These are phyloP conservation scores for Melanchra persicariae DNA, from an alignment of 2,888 invertebrate genomes.

Conservation along the genomic window DNA sequence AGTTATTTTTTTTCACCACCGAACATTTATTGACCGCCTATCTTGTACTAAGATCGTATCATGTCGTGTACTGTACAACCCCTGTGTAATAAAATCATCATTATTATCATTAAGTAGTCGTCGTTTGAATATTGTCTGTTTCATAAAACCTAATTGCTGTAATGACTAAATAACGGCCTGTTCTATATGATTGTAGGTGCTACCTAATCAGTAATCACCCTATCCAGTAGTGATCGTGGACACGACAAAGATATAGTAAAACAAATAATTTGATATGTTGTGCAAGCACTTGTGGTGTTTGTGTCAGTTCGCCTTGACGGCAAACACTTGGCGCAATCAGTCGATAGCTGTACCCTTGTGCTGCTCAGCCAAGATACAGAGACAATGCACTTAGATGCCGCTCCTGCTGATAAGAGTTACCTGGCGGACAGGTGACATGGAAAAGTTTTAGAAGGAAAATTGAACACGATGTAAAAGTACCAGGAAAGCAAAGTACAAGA, in stretches of 20 bases:
- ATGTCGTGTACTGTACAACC: neutral
- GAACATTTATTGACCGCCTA: neutral
- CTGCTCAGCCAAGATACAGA: conserved; percentile 49
- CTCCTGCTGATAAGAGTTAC: conserved; percentile 45
- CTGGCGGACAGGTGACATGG: conserved; percentile 28
- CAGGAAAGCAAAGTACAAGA: neutral
- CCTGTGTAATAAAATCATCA: neutral
- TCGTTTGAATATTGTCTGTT: neutral
- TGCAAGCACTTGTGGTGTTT: conserved; percentile 58
- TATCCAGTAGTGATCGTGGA: conserved; percentile 16
- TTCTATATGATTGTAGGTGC: neutral
- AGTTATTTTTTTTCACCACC: neutral
- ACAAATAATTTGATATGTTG: conserved; percentile 51
- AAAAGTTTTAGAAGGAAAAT: conserved; percentile 26
- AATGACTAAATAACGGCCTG: conserved; percentile 21
- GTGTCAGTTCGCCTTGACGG: conserved; percentile 53
- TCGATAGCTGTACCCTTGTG: conserved; percentile 64
- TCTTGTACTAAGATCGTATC: neutral
- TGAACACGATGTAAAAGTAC: neutral
- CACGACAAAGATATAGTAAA: conserved; percentile 33
- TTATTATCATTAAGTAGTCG: conserved; percentile 2
- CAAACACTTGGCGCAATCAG: conserved; percentile 64
- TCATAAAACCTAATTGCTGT: conserved; percentile 5
- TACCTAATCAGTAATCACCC: conserved; percentile 32
- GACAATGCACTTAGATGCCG: conserved; percentile 61